A percentile compares a stretch with the other conserved stretches of the same genome.
These are phyloP conservation scores for Strix occidentalis DNA, from an alignment of 2,797 vertebrate genomes.

Conservation along the genomic window DNA sequence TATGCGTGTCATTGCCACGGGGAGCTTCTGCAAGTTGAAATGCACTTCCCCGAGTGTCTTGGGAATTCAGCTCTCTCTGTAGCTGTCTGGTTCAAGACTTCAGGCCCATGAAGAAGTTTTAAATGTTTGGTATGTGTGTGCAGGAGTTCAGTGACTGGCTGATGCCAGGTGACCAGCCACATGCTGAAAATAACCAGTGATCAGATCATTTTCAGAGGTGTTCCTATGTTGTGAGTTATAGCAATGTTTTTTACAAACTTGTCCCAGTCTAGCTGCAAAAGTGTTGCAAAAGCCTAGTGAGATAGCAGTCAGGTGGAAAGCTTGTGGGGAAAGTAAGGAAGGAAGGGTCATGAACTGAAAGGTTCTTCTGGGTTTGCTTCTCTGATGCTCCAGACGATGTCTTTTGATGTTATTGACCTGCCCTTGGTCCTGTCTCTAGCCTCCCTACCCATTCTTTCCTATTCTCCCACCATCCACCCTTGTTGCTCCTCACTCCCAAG, in stretches of 20 bases:
- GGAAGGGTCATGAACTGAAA: neutral
- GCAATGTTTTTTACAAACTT: neutral
- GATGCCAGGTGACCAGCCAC: neutral
- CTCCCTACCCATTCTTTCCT: neutral
- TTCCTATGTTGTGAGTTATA: neutral
- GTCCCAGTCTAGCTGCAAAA: neutral
- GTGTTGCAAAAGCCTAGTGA: neutral
- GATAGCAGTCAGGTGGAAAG: neutral
- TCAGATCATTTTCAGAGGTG: neutral
- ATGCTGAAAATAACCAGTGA: neutral
- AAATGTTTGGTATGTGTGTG: neutral
- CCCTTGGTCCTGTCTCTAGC: neutral
- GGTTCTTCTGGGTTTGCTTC: neutral
- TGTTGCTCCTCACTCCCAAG: neutral
- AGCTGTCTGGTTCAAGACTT: neutral
- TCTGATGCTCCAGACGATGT: neutral
- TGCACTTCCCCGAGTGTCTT: accelerated
- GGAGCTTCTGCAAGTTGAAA: neutral
- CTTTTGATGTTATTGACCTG: neutral
- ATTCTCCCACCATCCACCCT: neutral
- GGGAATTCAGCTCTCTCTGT: neutral
- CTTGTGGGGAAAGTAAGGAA: neutral
- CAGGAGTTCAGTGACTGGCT: neutral
- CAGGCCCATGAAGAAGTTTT: neutral
- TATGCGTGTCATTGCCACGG: neutral